Conservation (phyloP, 2,113 vertebrate species). For the Madoqua kirkii region DNA sequence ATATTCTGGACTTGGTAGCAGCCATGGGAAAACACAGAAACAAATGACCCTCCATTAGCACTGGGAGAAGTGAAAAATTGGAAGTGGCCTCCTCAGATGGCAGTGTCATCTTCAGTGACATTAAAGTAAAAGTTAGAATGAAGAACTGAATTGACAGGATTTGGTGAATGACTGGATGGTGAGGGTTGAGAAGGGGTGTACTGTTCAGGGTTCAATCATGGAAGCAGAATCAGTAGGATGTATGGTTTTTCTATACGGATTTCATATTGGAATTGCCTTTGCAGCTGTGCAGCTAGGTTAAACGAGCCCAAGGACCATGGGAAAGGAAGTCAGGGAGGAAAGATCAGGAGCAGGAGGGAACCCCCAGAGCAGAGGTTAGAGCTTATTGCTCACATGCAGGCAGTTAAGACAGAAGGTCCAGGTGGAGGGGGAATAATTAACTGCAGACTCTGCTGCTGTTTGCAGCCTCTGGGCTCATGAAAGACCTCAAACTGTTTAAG, state of each 20-base stretch:
- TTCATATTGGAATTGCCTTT: neutral
- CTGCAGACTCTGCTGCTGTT: neutral
- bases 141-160: neutral
- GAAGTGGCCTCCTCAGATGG: neutral
- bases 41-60: neutral
- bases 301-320: neutral
- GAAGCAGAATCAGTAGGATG: neutral
- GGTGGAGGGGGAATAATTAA: neutral
- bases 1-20: neutral
- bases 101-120: neutral
- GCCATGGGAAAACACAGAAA: neutral
- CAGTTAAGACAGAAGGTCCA: neutral
- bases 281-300: neutral
- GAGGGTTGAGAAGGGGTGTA: neutral
- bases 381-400: neutral
- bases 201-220: neutral
- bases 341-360: neutral
- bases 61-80: neutral
- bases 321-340: neutral
- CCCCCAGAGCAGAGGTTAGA: neutral
- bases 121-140: neutral
- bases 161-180: neutral
- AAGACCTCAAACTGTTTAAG: neutral
- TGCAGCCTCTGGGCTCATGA: neutral
- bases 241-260: neutral